A percentile compares a stretch with the other conserved stretches of the same genome.
Conservation (phyloP, 2,888 invertebrate genomes). For the Chloroclysta siterata region DNA sequence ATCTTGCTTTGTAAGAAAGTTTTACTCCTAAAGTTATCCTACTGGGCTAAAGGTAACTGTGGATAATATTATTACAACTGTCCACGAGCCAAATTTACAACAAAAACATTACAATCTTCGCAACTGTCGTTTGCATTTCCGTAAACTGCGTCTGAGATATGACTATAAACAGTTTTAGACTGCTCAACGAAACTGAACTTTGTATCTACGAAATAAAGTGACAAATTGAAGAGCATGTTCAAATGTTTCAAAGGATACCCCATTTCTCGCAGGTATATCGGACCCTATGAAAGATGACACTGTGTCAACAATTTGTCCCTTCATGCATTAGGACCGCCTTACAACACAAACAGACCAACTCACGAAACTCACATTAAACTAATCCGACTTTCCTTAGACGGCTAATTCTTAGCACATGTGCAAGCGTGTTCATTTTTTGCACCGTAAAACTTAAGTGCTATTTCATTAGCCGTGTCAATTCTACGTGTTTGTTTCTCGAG, state of each 20-base stretch:
- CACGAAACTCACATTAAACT: slow-evolving; percentile 80
- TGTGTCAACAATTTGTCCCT: slow-evolving; percentile 81
- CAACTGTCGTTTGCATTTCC: slow-evolving; percentile 76
- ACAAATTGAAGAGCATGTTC: slow-evolving; percentile 40
- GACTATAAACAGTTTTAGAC: slow-evolving; percentile 51
- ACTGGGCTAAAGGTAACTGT: background rate
- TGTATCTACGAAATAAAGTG: slow-evolving; percentile 44
- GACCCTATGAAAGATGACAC: slow-evolving; percentile 80
- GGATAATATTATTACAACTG: slow-evolving; percentile 69
- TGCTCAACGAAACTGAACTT: slow-evolving; percentile 48
- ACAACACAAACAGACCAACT: slow-evolving; percentile 77
- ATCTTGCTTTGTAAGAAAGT: background rate
- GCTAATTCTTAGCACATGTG: slow-evolving; percentile 79
- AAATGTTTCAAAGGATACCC: slow-evolving; percentile 46
- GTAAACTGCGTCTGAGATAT: slow-evolving; percentile 61
- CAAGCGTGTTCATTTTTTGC: slow-evolving; percentile 67
- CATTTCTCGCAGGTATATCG: slow-evolving; percentile 69
- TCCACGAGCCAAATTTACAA: slow-evolving; percentile 70
- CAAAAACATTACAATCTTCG: slow-evolving; percentile 64
- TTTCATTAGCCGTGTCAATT: slow-evolving; percentile 77
- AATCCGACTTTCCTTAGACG: slow-evolving; percentile 74
- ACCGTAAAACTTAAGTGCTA: slow-evolving; percentile 74
- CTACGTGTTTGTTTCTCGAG: slow-evolving; percentile 51
- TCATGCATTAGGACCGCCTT: slow-evolving; percentile 70
- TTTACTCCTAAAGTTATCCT: background rate